Evolutionary conservation across 37 sponge, comb jelly and placozoan genomes (phyloP), one percentile per base, ranked within the genome.

Genomic region (Halichondria panicea): DNA sequence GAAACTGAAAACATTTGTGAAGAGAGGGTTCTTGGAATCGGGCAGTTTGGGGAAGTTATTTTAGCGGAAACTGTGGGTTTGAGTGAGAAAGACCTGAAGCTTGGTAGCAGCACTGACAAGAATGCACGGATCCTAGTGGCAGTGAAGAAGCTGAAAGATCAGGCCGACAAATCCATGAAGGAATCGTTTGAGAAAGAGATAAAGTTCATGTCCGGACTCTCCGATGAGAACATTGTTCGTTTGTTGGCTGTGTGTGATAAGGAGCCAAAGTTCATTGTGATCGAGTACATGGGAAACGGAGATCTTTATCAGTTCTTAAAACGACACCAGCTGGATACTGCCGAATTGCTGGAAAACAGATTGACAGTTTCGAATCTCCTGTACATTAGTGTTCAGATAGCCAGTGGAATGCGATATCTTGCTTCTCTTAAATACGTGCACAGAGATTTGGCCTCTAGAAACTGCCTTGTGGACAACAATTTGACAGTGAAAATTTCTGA

Each of bases 261-360:
- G 58, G 62, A 56, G 6, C 58, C 57, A 4, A 35, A 63, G 1
- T 89, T 89, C 77, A 84, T 89, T 27, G 69, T 92, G 60, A 92
- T 92, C 84, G 88, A 87, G 79, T 91, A 91, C 79, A 85, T 91
- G 88, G 87, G 87, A 76, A 83, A 91, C 35, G 88, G 88, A 59
- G 92, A 91, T 63, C 66, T 91, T 46, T 73, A 78, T 45, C 81
- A 78, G 84, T 91, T 57, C 75, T 57, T 91, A 39, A 55, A 87
- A 71, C 74, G 68, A 57, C 55, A 68, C 44, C 24, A 48, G n/a
- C n/a, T n/a, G n/a, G n/a, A n/a, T n/a, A n/a, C n/a, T n/a, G n/a
- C n/a, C n/a, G n/a, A n/a, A n/a, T n/a, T n/a, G n/a, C n/a, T n/a
- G n/a, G 32, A 45, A 36, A n/a, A n/a, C n/a, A 50, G 55, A 19